Percentiles rank a stretch among this genome's conserved stretches.
These are phyloP conservation scores for Synanthedon andrenaeformis DNA, from an alignment of 2,888 invertebrate species.

Conservation along the genomic window DNA sequence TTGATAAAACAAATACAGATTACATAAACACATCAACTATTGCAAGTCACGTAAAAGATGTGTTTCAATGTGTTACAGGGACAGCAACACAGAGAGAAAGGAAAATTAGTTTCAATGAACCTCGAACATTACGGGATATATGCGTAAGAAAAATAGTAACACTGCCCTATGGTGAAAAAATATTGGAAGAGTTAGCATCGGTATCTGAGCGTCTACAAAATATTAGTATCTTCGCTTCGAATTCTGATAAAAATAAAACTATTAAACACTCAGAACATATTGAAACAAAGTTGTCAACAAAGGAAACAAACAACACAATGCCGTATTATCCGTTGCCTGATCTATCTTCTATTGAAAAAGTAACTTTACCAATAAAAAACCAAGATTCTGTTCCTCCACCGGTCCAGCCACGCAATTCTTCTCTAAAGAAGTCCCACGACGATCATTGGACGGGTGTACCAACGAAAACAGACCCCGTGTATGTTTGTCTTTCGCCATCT, in stretches of 20 bases:
- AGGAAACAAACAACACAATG: conserved; percentile 28
- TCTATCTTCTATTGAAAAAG: conserved; percentile 51
- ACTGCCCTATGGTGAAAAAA: conserved; percentile 77
- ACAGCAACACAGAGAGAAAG: conserved; percentile 17
- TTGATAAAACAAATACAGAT: conserved; percentile 18
- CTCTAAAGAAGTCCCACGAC: conserved; percentile 47
- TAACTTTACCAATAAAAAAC: conserved; percentile 31
- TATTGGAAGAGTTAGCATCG: conserved; percentile 76
- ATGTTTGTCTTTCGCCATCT: conserved; percentile 80
- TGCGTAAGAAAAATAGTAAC: conserved; percentile 75
- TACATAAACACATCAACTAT: conserved; percentile 16
- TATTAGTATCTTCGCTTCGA: conserved; percentile 28
- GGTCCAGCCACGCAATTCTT: conserved; percentile 50
- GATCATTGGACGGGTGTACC: conserved; percentile 73
- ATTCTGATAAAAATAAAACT: conserved; percentile 8
- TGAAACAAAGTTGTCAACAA: neutral
- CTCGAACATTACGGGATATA: conserved; percentile 71
- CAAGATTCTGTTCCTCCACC: conserved; percentile 45
- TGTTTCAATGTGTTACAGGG: conserved; percentile 52
- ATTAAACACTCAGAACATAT: conserved; percentile 6
- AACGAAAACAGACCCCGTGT: conserved; percentile 69
- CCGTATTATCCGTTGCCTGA: conserved; percentile 58
- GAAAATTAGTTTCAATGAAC: conserved; percentile 20
- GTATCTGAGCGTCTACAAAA: conserved; percentile 70
- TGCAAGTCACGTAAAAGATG: conserved; percentile 52